A percentile compares a stretch with the other conserved stretches of the same genome.
Conservation (phyloP, 1,140 invertebrate species). For the Bombus haemorrhoidalis region DNA sequence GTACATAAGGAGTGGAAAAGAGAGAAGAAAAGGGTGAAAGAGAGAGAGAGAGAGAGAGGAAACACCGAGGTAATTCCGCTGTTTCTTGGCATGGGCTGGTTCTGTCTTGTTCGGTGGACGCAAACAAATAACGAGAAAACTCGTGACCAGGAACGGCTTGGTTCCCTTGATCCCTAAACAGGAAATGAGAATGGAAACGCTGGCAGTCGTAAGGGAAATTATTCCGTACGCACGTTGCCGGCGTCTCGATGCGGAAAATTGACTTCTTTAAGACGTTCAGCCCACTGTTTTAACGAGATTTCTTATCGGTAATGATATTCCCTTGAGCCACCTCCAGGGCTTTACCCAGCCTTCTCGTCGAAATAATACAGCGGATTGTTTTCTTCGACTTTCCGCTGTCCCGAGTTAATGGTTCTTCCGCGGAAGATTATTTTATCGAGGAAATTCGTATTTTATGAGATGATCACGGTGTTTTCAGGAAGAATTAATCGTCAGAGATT, state of each 20-base stretch:
- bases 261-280: slow-evolving; percentile 24
- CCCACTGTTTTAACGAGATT: slow-evolving; percentile 21
- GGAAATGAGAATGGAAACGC: slow-evolving; percentile 42
- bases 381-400: background rate
- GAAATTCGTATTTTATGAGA: background rate
- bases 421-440: background rate
- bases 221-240: slow-evolving; percentile 39
- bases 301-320: slow-evolving; percentile 20
- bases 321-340: background rate
- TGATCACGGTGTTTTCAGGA: background rate
- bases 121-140: slow-evolving; percentile 43
- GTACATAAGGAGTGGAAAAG: background rate
- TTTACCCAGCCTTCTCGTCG: background rate
- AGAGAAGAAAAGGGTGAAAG: background rate
- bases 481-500: background rate
- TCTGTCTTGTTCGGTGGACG: background rate
- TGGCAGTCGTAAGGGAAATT: slow-evolving; percentile 50
- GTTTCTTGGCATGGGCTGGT: background rate
- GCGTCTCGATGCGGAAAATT: slow-evolving; percentile 49
- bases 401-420: background rate
- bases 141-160: background rate
- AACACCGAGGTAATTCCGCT: slow-evolving; percentile 41
- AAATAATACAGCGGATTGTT: slow-evolving; percentile 20
- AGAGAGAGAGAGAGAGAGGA: background rate
- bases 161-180: slow-evolving; percentile 41